Evolutionary conservation across 2,113 vertebrate genomes (phyloP), one percentile per base, ranked within the genome.

Genomic region (Oostethus manadensis): DNA sequence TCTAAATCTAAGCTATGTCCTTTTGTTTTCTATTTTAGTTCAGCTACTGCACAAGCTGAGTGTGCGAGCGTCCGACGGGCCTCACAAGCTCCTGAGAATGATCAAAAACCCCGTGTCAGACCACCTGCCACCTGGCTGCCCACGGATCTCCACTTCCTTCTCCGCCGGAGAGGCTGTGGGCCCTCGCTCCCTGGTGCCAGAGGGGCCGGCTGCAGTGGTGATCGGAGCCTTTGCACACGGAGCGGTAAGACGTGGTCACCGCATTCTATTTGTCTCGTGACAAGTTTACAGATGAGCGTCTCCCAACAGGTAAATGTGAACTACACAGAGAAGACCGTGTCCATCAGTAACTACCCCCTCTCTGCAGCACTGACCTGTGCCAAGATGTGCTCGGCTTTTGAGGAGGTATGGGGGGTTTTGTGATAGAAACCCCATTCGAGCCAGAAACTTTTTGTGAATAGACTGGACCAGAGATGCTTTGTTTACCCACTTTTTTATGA

Each of bases 31-130:
- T 63, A 4, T 45, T 47, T 51, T 63, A 98, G 96, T 99, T 86
- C 97, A 99, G 84, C 83, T 99, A 71, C 86, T 99, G 76, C 96
- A 99, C 70, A 99, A 99, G 74, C 87, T 99, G 67, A 98, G 95
- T 0, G 93, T 99, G 38, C 87, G 97, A 78, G 95, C 96, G 0
- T 90, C 96, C n/a, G 96, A 99, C 21, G 95, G 97, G 6, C 92
- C 95, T 38, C 94, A 97, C 78, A 94, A 93, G n/a, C 82, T 99
- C 15, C 62, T 98, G 66, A 93, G 92, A 88, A 91, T 98, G 57
- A 98, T 99, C 68, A 98, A 94, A 81, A 99, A 99, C 22, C 97
- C 97, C 0, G 92, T 99, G 51, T 95, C 90, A 0, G 91, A 95
- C 76, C 94, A 99, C 44, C 92, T 99, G 33, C 96, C 96, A 0